Base-by-base conservation (phyloP, 2,113 vertebrate genomes). In the Zingel zingel region DNA sequence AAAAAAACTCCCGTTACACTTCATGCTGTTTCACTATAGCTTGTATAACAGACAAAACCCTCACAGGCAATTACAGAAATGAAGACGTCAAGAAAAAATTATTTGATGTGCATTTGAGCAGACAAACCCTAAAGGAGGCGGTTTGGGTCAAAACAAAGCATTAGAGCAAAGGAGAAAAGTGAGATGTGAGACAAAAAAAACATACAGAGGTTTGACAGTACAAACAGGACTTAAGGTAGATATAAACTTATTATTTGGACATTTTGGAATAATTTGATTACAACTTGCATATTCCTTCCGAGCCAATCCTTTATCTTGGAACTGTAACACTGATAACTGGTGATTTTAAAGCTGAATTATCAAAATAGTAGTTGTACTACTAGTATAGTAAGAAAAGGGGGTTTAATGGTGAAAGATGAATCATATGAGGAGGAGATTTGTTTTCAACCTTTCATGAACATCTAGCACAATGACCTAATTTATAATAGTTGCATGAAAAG, bases 1-100 rank as follows among this genome's bases (percentile, higher is more conserved):
- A 66, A 51, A 39, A 81, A 88, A 63, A 66, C 67, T 54, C 16
- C 4, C 61, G 21, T 67, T 64, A 39, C n/a, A 71, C 54, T 61
- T n/a, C 81, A 68, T 19, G 45, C 25, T 64, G 13, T 33, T 61
- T 57, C 30, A 43, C 73, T 39, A n/a, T 45, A 62, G 33, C 23
- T 74, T 16, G 10, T n/a, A 11, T 2, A 45, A n/a, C 14, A 65
- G 11, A 63, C 8, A 25, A 61, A 51, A 75, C 33, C 5, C 19
- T 79, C 36, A 27, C 1, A 33, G 25, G 1, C 27, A 6, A 82
- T 43, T 6, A 45, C 18, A 83, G 59, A 74, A 47, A 70, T 30
- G 12, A 57, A 71, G 57, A 80, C 11, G 53, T 16, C n/a, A 25
- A 9, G 16, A 43, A 68, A 68, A 19, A 23, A 70, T 51, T 39